These are phyloP conservation scores for Drosophila bocqueti DNA, from an alignment of 1,140 invertebrate species.

Conservation along the genomic window DNA sequence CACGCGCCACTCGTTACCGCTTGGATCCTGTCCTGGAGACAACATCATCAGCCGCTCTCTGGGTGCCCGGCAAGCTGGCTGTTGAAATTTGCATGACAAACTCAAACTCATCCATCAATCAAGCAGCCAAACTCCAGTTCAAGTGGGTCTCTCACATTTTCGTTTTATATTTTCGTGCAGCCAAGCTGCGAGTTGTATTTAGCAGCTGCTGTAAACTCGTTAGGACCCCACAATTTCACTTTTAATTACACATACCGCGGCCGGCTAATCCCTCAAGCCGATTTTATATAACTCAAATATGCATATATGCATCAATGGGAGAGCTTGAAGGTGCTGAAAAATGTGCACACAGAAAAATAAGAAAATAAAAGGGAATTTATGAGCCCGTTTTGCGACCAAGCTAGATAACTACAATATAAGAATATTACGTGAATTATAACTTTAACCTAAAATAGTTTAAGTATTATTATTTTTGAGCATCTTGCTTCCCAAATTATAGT, in stretches of 20 bases:
- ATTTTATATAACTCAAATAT: constrained; percentile 55
- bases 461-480: neutral
- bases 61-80: constrained; percentile 16
- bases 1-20: constrained; percentile 76
- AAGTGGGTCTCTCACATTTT: constrained; percentile 16
- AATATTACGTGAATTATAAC: too few relatives aligned
- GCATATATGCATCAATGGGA: constrained; percentile 35
- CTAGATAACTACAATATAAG: accelerated
- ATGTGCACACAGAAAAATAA: constrained; percentile 1
- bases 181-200: constrained; percentile 26
- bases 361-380: too few relatives aligned
- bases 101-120: constrained; percentile 83
- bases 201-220: constrained; percentile 62
- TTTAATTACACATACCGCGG: constrained; percentile 65
- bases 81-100: constrained; percentile 83
- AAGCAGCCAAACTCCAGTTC: constrained; percentile 59
- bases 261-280: constrained; percentile 67
- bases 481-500: too few relatives aligned
- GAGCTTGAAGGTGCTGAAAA: constrained; percentile 23
- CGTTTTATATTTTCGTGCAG: constrained; percentile 19
- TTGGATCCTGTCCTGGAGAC: constrained; percentile 35
- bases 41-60: constrained; percentile 46
- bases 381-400: neutral
- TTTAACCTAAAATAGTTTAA: neutral
- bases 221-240: constrained; percentile 77